These are phyloP conservation scores for Pagrus major DNA, from an alignment of 2,113 vertebrate genomes.

Conservation along the genomic window DNA sequence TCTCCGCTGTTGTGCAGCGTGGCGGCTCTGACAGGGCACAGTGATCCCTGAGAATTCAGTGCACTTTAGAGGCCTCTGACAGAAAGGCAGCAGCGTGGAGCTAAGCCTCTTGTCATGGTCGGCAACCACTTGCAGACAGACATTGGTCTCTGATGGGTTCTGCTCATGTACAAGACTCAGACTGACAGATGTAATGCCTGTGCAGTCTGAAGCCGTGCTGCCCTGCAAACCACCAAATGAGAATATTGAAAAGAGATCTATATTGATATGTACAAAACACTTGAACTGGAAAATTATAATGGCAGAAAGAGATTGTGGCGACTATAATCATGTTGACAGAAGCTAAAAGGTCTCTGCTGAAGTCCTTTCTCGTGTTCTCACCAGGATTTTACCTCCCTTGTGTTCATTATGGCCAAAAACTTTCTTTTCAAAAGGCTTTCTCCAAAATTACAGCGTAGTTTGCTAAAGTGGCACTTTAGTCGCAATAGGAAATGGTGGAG, in stretches of 20 bases:
- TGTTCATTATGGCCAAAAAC: neutral
- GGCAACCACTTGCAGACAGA: slow-evolving; percentile 64
- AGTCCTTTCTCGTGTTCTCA: neutral
- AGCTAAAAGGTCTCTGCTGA: neutral
- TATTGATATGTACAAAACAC: neutral
- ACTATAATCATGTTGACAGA: slow-evolving; percentile 21
- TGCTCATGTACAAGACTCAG: slow-evolving; percentile 42
- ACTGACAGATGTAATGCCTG: slow-evolving; percentile 41
- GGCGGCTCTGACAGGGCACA: slow-evolving; percentile 53
- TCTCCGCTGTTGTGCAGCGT: slow-evolving; percentile 36
- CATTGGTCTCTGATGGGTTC: slow-evolving; percentile 52
- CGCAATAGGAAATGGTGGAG: slow-evolving; percentile 1
- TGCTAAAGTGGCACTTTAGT: slow-evolving; percentile 38
- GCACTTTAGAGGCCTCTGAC: slow-evolving; percentile 64
- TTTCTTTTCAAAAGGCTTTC: slow-evolving; percentile 2
- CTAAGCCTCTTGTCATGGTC: slow-evolving; percentile 70
- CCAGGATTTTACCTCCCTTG: slow-evolving; percentile 3
- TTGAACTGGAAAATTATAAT: slow-evolving; percentile 2
- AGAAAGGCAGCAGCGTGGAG: slow-evolving; percentile 57
- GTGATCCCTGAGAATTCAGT: slow-evolving; percentile 55
- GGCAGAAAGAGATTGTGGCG: slow-evolving; percentile 2
- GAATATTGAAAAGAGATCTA: slow-evolving; percentile 2
- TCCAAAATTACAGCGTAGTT: slow-evolving; percentile 40
- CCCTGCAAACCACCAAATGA: slow-evolving; percentile 15
- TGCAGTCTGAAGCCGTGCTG: slow-evolving; percentile 17